These are phyloP conservation scores for Nemotelus pantherinus DNA, from an alignment of 2,888 invertebrate species.

Conservation along the genomic window DNA sequence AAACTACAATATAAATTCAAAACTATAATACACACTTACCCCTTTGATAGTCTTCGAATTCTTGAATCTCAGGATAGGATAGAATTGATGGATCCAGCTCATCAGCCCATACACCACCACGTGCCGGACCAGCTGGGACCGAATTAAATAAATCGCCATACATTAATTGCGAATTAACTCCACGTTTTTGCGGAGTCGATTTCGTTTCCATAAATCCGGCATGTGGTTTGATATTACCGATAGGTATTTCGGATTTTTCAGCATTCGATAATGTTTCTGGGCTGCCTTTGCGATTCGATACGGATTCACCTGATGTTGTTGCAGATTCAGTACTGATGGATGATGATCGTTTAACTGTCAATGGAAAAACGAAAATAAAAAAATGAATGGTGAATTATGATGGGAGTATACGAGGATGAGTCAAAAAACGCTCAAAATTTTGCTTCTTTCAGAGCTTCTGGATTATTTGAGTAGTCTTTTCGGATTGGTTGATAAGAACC, in stretches of 20 bases:
- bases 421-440: no score
- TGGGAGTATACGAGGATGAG: no score
- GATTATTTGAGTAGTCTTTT: no score
- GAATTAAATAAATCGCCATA: conserved; percentile 51
- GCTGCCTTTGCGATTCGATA: conserved; percentile 33
- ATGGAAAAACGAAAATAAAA: conserved; percentile 3
- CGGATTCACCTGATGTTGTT: conserved; percentile 17
- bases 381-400: no score
- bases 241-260: conserved; percentile 42
- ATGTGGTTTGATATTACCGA: conserved; percentile 34
- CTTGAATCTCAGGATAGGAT: conserved; percentile 59
- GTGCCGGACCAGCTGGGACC: conserved; percentile 24
- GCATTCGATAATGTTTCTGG: conserved; percentile 7
- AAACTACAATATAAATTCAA: not conserved
- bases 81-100: conserved; percentile 60
- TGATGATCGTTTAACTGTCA: conserved; percentile 57
- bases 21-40: conserved; percentile 52
- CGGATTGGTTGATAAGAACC: no score
- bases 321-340: conserved; percentile 50
- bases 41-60: conserved; percentile 60
- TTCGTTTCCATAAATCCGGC: conserved; percentile 52
- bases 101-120: conserved; percentile 59
- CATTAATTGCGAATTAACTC: conserved; percentile 57
- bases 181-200: conserved; percentile 60
- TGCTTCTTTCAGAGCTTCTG: no score